Evolutionary conservation across 2,888 invertebrate species (phyloP).

Genomic region (Polylopha cassiicola): DNA sequence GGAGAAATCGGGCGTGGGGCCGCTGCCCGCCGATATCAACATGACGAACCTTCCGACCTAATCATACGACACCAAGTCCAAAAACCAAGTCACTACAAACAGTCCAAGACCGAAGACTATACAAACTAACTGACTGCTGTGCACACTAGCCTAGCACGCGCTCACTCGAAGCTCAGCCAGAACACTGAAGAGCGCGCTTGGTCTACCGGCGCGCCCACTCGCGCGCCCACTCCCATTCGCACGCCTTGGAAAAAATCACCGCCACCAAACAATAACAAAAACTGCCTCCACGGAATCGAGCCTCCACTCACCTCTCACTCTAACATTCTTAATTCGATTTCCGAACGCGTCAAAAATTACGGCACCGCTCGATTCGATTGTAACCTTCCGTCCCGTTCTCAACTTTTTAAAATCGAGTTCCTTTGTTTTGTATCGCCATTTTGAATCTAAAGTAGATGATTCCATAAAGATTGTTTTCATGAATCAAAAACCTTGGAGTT

Average conservation of each 20-base stretch:
- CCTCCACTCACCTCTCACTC: slow-evolving; percentile 70
- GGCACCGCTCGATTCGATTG: slow-evolving; percentile 64
- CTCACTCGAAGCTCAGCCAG: slow-evolving; percentile 75
- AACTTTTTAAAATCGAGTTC: slow-evolving; percentile 37
- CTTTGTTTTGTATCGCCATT: slow-evolving; percentile 14
- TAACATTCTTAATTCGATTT: slow-evolving; percentile 76
- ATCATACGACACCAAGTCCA: slow-evolving; percentile 53
- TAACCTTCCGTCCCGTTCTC: slow-evolving; percentile 69
- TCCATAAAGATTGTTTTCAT: slow-evolving; percentile 33
- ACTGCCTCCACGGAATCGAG: slow-evolving; percentile 61
- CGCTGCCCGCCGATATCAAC: slow-evolving; percentile 82
- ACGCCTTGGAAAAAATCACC: slow-evolving; percentile 75
- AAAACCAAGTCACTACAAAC: slow-evolving; percentile 39
- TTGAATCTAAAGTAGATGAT: slow-evolving; percentile 17
- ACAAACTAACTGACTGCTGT: slow-evolving; percentile 46
- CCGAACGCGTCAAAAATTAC: slow-evolving; percentile 74
- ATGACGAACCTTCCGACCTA: slow-evolving; percentile 64
- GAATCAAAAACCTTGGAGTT: slow-evolving; percentile 24
- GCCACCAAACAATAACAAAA: slow-evolving; percentile 71
- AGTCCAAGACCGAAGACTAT: slow-evolving; percentile 15
- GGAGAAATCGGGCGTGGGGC: slow-evolving; percentile 77
- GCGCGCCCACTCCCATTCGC: slow-evolving; percentile 76
- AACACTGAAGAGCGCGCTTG: slow-evolving; percentile 78
- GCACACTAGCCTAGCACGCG: slow-evolving; percentile 65
- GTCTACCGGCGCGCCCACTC: slow-evolving; percentile 72